Base-by-base conservation (phyloP, 2,113 vertebrate species). In the Siniperca knerii region DNA sequence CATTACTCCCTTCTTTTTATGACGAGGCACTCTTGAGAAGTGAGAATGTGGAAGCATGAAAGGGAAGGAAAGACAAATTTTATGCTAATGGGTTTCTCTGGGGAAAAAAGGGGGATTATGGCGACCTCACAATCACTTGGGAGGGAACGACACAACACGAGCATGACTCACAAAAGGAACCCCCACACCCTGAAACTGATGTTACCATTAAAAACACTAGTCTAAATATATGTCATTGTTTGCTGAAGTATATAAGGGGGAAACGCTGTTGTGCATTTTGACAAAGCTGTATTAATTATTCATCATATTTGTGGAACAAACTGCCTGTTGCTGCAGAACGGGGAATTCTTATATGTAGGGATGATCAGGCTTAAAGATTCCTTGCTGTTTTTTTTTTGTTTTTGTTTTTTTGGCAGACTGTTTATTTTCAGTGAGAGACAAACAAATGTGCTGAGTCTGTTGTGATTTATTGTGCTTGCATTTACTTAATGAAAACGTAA, bases 61-160 rank as follows among this genome's bases (percentile, higher is more conserved):
- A 73, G 75, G 66, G 55, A 65, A 84, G 44, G 55, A 52, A 48
- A 8, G 46, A 72, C 33, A 86, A 54, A 85, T 83, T 61, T 84
- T 83, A 90, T 93, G 90, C 69, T 92, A 92, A 93, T 90, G 29
- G 57, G 58, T 12, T 65, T 89, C 89, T 77, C 75, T 35, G 29
- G 71, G 75, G n/a, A 13, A 83, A 75, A 33, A 40, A 11, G 8
- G 0, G 52, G 13, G 44, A 72, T 75, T 61, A 65, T 50, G 86
- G 79, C 8, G 61, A 81, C 80, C 86, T 67, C 84, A 82, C 77
- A 83, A 75, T 87, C 68, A 77, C 73, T 67, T 52, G 21, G 11
- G 20, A 84, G 67, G 23, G 35, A 87, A 70, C 4, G 33, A 84
- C 52, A 77, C 13, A 6, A 66, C 50, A 79, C 11, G 4, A 64